A percentile compares a stretch with the other conserved stretches of the same genome.
Conservation (phyloP, 2,113 vertebrate genomes). For the Spilogale gracilis region DNA sequence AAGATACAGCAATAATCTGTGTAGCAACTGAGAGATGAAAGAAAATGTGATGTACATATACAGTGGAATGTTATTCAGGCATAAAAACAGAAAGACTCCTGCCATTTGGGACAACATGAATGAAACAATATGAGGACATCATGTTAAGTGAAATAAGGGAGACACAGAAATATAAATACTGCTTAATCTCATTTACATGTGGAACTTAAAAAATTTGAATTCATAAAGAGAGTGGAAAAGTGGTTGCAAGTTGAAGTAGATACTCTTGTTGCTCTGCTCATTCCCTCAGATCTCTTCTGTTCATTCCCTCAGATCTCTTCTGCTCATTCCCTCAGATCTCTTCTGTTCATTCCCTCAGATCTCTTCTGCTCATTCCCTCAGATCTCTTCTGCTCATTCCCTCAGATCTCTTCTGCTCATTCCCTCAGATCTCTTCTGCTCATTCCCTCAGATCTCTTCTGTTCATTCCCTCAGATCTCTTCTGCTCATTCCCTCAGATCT, state of each 20-base stretch:
- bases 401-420: background rate
- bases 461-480: no score
- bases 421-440: background rate
- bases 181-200: background rate
- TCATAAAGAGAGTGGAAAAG: background rate
- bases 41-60: background rate
- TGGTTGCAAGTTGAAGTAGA: background rate
- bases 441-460: background rate
- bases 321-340: background rate
- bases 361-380: background rate
- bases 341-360: background rate
- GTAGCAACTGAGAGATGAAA: background rate
- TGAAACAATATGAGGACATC: background rate
- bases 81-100: background rate
- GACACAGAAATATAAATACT: background rate
- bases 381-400: background rate
- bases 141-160: constrained; percentile 9
- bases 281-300: background rate
- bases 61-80: background rate
- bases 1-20: background rate
- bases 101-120: background rate
- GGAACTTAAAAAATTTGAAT: background rate
- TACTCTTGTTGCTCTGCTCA: background rate
- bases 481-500: background rate
- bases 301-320: no score